Evolutionary conservation across 2,113 vertebrate species (phyloP).

Genomic region (Zapornia atra): DNA sequence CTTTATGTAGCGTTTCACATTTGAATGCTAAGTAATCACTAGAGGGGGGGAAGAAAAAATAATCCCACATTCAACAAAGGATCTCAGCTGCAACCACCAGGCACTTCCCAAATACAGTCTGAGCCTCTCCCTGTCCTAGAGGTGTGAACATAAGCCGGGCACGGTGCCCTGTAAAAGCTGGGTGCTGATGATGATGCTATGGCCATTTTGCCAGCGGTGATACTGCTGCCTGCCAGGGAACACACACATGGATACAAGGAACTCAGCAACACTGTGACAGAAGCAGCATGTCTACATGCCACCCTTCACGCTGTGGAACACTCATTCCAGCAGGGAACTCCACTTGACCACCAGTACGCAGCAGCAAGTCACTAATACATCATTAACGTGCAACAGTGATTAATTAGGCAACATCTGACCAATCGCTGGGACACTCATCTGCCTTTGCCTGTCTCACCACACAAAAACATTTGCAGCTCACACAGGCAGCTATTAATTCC

Average conservation of each 20-base stretch:
- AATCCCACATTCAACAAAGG: not conserved
- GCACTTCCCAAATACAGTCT: not conserved
- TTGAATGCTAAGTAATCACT: not conserved
- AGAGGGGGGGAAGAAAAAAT: not conserved
- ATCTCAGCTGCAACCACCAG: not conserved
- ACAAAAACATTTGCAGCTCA: not conserved
- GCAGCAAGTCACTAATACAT: not conserved
- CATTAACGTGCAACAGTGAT: not conserved
- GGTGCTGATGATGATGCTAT: not conserved
- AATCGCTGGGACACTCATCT: not conserved
- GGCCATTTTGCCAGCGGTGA: not conserved
- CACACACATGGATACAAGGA: not conserved
- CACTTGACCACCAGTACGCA: conserved; percentile 27
- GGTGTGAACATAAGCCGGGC: not conserved
- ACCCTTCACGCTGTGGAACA: not conserved
- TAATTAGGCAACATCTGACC: conserved; percentile 23
- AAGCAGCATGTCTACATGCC: not conserved
- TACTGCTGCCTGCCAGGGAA: not conserved
- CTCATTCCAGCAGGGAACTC: conserved; percentile 31
- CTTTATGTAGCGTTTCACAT: conserved; percentile 45
- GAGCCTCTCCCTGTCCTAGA: not conserved
- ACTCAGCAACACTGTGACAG: not conserved
- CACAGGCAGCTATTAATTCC: not conserved
- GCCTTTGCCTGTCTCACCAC: not conserved
- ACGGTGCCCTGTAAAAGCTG: not conserved